Conservation (phyloP, 2,113 vertebrate species). For the Anser brachyrhynchus region DNA sequence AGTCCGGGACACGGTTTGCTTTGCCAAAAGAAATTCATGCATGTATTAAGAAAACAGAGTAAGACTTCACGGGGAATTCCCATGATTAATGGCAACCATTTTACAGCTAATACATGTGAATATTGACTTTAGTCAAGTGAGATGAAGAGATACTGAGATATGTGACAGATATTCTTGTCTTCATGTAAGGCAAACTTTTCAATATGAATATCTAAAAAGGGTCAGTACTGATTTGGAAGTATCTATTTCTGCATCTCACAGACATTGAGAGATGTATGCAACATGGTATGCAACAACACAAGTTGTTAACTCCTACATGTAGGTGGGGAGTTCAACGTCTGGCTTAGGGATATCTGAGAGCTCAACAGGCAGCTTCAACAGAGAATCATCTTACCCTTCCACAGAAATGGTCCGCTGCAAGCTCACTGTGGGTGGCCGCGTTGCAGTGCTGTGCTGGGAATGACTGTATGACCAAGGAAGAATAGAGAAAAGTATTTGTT, state of each 20-base stretch:
- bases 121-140: not conserved
- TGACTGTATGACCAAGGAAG: slow-evolving; percentile 73
- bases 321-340: not conserved
- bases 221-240: not conserved
- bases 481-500: slow-evolving; percentile 58
- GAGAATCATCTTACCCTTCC: slow-evolving; percentile 80
- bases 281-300: not conserved
- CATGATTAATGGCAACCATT: not conserved
- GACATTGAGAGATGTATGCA: not conserved
- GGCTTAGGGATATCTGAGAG: not conserved
- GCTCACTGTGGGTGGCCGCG: slow-evolving; percentile 80
- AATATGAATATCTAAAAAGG: not conserved
- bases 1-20: not conserved
- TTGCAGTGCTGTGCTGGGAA: slow-evolving; percentile 81
- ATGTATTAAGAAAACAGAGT: not conserved
- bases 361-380: slow-evolving; percentile 49
- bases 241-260: not conserved
- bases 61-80: not conserved
- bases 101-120: not conserved
- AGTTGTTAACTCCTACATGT: not conserved
- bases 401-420: slow-evolving; percentile 81
- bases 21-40: not conserved
- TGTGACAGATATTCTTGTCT: not conserved
- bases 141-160: not conserved
- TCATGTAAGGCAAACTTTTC: not conserved